A percentile compares a stretch with the other conserved stretches of the same genome.
These are phyloP conservation scores for Asobara japonica DNA, from an alignment of 1,140 invertebrate species.

Conservation along the genomic window DNA sequence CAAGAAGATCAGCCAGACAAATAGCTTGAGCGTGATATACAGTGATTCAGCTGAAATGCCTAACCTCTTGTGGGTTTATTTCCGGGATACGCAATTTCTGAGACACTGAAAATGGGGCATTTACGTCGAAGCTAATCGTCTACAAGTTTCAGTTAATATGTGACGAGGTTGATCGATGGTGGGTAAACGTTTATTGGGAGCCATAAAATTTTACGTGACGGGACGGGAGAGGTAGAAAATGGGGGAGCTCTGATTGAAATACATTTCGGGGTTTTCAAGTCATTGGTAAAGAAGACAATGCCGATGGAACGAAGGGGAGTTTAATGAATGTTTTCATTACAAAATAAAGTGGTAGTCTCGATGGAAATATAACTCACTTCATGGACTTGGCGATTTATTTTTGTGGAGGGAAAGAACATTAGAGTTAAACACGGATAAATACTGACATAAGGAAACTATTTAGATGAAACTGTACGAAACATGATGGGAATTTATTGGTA, in stretches of 20 bases:
- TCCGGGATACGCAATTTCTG: constrained; percentile 27
- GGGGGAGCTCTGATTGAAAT: background rate
- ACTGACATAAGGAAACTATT: no score
- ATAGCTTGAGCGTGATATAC: constrained; percentile 58
- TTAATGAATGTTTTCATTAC: background rate
- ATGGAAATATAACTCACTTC: no score
- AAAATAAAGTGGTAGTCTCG: no score
- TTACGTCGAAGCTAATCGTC: background rate
- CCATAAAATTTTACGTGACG: background rate
- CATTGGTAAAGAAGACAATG: background rate
- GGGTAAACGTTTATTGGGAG: background rate
- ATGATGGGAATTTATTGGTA: no score
- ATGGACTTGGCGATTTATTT: no score
- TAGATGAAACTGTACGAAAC: no score
- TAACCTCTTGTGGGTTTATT: constrained; percentile 36
- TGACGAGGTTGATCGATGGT: background rate
- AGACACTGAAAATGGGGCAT: constrained; percentile 1
- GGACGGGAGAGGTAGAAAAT: background rate
- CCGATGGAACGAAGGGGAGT: background rate
- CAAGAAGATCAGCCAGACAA: constrained; percentile 57
- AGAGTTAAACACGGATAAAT: no score
- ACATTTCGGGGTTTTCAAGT: background rate
- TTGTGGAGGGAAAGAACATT: no score
- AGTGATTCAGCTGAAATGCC: constrained; percentile 53
- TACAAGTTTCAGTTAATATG: constrained; percentile 1